Evolutionary conservation across 2,113 vertebrate species (phyloP).

Genomic region (Choloepus hoffmanni): DNA sequence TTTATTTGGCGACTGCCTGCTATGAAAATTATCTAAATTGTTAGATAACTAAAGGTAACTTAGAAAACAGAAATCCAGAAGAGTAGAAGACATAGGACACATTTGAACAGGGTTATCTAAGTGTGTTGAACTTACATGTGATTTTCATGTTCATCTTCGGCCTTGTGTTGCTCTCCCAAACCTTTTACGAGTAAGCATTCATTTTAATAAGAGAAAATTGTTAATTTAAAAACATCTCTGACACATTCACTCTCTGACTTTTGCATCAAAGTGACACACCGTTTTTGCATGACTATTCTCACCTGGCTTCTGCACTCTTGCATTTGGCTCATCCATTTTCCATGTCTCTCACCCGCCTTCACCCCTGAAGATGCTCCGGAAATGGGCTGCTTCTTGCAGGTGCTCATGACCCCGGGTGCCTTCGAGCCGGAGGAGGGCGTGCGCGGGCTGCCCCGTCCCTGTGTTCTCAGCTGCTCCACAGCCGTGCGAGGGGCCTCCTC

Average conservation of each 20-base stretch:
- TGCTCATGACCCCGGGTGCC: too few species aligned
- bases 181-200: neutral
- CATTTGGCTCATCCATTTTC: neutral
- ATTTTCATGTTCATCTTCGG: neutral
- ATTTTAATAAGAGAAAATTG: neutral
- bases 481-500: neutral
- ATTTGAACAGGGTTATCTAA: fast-evolving
- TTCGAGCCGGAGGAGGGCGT: neutral
- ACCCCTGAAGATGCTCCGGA: neutral
- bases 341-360: neutral
- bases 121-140: fast-evolving
- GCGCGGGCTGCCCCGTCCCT: neutral
- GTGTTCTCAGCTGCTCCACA: too few species aligned
- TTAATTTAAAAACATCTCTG: fast-evolving
- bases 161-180: neutral
- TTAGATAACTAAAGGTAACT: neutral
- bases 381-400: neutral
- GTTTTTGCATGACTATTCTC: neutral
- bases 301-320: fast-evolving
- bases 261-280: fast-evolving
- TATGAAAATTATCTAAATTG: fast-evolving
- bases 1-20: neutral
- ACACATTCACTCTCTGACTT: fast-evolving
- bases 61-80: neutral
- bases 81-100: fast-evolving